Evolutionary conservation across 1,140 invertebrate genomes (phyloP).

Genomic region (Diuraphis noxia): DNA sequence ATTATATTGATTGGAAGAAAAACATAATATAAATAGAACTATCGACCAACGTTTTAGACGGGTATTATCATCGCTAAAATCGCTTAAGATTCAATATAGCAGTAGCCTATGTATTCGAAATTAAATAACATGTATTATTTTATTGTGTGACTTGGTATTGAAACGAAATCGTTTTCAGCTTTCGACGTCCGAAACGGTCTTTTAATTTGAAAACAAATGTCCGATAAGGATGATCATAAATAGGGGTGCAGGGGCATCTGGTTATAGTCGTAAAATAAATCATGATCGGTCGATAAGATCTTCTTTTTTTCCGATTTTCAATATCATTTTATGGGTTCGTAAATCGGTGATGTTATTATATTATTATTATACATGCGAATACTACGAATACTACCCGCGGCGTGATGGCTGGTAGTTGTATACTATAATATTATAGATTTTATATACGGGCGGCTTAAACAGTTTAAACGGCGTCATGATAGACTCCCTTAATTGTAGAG

Average conservation of each 20-base stretch:
- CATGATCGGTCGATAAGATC: slow-evolving; percentile 5
- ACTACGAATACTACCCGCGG: background rate
- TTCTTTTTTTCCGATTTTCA: slow-evolving; percentile 6
- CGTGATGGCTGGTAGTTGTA: background rate
- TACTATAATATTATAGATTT: background rate
- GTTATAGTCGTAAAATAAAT: slow-evolving; percentile 26
- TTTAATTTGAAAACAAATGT: background rate
- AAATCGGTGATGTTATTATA: background rate
- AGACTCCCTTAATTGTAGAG: background rate
- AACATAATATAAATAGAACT: no score
- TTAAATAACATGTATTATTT: background rate
- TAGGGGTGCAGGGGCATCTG: background rate
- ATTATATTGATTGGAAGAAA: background rate
- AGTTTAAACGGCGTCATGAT: background rate
- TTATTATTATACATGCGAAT: background rate
- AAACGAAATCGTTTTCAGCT: background rate
- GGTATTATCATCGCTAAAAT: background rate
- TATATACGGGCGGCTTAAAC: background rate
- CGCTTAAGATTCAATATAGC: background rate
- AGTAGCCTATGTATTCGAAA: background rate
- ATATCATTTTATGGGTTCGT: background rate
- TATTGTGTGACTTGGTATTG: background rate
- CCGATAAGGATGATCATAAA: background rate
- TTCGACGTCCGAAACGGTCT: background rate
- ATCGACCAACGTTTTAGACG: background rate